phyloP scores from a whole-genome alignment of 2,888 invertebrate genomes.

The Heliconius hortense region DNA sequence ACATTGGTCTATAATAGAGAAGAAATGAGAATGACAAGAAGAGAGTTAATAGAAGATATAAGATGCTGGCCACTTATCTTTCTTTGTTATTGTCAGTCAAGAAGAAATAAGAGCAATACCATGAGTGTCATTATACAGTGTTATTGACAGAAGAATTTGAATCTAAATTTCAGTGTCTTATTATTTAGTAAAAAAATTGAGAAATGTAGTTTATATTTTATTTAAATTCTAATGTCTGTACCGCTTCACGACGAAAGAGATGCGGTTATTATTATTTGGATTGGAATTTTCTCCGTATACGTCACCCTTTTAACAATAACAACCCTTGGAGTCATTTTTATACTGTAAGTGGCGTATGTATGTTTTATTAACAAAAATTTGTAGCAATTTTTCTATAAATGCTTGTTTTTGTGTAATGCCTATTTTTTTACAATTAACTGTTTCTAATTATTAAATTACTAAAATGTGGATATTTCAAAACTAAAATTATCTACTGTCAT shows the following conservation, averaged over 20 bases:
- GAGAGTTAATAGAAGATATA: not conserved
- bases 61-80: not conserved
- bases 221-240: constrained; percentile 59
- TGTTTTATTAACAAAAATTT: not conserved
- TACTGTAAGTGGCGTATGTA: constrained; percentile 57
- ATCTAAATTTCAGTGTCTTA: constrained; percentile 44
- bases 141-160: constrained; percentile 26
- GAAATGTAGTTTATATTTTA: constrained; percentile 47
- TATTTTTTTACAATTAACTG: not conserved
- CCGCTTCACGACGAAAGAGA: constrained; percentile 55
- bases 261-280: constrained; percentile 59
- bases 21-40: not conserved
- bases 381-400: not conserved
- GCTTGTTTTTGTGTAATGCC: not conserved
- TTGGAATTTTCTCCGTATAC: constrained; percentile 60
- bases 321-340: constrained; percentile 57
- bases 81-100: not conserved
- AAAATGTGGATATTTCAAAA: too few relatives aligned
- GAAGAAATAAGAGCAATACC: constrained; percentile 12
- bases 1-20: not conserved
- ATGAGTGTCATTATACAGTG: not conserved
- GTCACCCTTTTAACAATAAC: constrained; percentile 60
- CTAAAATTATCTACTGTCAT: too few relatives aligned
- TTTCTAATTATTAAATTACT: too few relatives aligned
- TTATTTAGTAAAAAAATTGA: constrained; percentile 40